phyloP scores from a whole-genome alignment of 2,113 vertebrate genomes.

The Coregonus clupeaformis region DNA sequence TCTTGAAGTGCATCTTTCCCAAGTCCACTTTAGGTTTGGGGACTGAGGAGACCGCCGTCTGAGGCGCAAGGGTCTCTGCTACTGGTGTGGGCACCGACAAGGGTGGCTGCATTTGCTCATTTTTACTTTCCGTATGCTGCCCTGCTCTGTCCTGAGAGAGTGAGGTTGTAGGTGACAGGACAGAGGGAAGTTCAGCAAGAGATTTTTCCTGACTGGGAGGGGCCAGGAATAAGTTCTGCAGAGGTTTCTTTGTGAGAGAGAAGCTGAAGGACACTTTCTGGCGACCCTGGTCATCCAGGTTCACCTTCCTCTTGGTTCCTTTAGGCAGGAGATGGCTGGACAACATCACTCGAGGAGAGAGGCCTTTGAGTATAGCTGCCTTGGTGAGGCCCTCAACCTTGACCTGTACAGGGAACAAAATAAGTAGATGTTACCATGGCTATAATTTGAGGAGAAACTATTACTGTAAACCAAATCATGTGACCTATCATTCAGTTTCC shows the following conservation, averaged over 20 bases:
- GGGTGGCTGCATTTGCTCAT: conserved; percentile 62
- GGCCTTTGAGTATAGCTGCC: conserved; percentile 86
- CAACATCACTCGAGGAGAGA: conserved; percentile 87
- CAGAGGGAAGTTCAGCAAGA: conserved; percentile 67
- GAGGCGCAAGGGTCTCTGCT: conserved; percentile 59
- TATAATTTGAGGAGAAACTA: too few relatives aligned
- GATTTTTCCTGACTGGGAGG: conserved; percentile 83
- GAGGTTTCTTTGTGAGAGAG: conserved; percentile 90
- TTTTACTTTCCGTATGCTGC: conserved; percentile 48
- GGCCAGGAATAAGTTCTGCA: conserved; percentile 84
- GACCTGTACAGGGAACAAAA: conserved; percentile 69
- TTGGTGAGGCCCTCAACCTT: conserved; percentile 86
- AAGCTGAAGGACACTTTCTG: conserved; percentile 99
- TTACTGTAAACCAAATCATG: background rate
- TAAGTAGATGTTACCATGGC: conserved; percentile 6
- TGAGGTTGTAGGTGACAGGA: conserved; percentile 52
- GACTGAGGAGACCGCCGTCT: conserved; percentile 66
- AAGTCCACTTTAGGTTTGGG: conserved; percentile 85
- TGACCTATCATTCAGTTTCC: background rate
- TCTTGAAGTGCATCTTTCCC: conserved; percentile 94
- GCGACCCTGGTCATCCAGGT: conserved; percentile 93
- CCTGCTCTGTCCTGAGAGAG: conserved; percentile 52
- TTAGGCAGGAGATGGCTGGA: conserved; percentile 91
- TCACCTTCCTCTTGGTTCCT: conserved; percentile 96
- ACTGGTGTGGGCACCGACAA: conserved; percentile 34